phyloP scores from a whole-genome alignment of 2,113 vertebrate genomes.

The Centropus bengalensis region DNA sequence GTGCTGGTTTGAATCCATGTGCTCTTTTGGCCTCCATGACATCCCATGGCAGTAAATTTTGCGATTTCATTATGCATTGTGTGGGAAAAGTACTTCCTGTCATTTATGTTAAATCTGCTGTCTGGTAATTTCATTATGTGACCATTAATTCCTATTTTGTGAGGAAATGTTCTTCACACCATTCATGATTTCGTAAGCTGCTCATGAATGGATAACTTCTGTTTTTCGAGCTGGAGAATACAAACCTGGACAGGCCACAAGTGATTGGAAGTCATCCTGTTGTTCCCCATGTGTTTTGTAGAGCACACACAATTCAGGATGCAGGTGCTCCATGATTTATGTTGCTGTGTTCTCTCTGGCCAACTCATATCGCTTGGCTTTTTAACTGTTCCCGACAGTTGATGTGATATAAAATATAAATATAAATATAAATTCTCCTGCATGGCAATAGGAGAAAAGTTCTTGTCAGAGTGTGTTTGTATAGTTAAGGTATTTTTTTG shows the following conservation, averaged over 20 bases:
- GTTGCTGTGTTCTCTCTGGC: background rate
- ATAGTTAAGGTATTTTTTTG: background rate
- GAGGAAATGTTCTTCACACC: background rate
- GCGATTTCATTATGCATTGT: background rate
- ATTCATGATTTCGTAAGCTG: constrained; percentile 4
- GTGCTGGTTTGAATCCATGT: background rate
- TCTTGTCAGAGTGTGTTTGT: background rate
- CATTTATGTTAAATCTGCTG: constrained; percentile 6
- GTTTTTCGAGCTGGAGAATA: background rate
- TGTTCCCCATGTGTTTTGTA: background rate
- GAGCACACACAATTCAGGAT: background rate
- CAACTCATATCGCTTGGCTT: background rate
- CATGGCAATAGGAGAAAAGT: background rate
- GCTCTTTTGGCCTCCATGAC: background rate
- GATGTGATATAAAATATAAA: too few species aligned
- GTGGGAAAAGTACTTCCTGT: constrained; percentile 8
- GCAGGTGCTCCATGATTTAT: background rate
- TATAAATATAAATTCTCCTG: rapidly evolving
- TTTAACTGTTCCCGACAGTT: background rate
- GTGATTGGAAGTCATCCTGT: background rate
- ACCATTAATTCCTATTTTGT: background rate
- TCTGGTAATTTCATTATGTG: background rate
- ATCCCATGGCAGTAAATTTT: background rate
- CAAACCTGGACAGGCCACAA: background rate
- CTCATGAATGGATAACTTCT: background rate